Evolutionary conservation across 1,140 invertebrate genomes (phyloP).

Genomic region (Euschistus heros): DNA sequence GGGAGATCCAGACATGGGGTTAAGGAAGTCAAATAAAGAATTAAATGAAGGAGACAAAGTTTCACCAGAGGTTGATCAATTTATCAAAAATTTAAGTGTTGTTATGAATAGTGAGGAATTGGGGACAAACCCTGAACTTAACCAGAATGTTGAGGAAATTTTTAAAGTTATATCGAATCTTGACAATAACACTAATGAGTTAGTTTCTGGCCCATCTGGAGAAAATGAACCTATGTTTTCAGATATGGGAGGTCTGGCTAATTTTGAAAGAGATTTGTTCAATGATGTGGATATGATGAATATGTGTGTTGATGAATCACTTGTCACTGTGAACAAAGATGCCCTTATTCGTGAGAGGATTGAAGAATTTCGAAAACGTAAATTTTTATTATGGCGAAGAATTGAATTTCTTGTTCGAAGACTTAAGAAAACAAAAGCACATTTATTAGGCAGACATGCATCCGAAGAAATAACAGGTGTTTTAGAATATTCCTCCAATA

Average conservation of each 20-base stretch:
- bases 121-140: slow-evolving; percentile 38
- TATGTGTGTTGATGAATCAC: slow-evolving; percentile 42
- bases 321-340: slow-evolving; percentile 31
- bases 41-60: not conserved
- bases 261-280: slow-evolving; percentile 45
- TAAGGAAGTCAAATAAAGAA: slow-evolving; percentile 30
- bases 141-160: slow-evolving; percentile 49
- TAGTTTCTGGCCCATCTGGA: slow-evolving; percentile 49
- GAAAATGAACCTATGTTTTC: slow-evolving; percentile 41
- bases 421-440: slow-evolving; percentile 60
- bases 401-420: slow-evolving; percentile 59
- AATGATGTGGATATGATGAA: slow-evolving; percentile 43
- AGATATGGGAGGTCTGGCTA: slow-evolving; percentile 39
- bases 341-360: slow-evolving; percentile 36
- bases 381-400: slow-evolving; percentile 52
- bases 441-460: slow-evolving; percentile 58
- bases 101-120: slow-evolving; percentile 33
- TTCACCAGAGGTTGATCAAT: slow-evolving; percentile 38
- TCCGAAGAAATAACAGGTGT: slow-evolving; percentile 61
- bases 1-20: slow-evolving; percentile 56
- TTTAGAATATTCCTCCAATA: slow-evolving; percentile 51
- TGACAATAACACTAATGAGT: slow-evolving; percentile 36
- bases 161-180: slow-evolving; percentile 57
- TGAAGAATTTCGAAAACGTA: slow-evolving; percentile 37
- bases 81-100: slow-evolving; percentile 37